A percentile compares a stretch with the other conserved stretches of the same genome.
phyloP scores from a whole-genome alignment of 2,888 invertebrate genomes.

The Ctena decussata region DNA sequence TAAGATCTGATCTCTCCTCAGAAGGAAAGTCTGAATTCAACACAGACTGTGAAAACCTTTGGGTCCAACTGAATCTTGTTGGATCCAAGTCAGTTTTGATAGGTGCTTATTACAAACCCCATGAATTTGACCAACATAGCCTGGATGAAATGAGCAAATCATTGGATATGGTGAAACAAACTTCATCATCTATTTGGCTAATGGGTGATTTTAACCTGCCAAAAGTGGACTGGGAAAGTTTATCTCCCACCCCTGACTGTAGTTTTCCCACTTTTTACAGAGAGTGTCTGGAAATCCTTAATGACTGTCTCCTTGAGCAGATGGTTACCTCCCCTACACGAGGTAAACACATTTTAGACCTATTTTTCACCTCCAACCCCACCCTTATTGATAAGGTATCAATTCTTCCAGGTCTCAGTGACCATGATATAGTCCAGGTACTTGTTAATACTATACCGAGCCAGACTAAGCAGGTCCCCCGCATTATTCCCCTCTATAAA shows the following conservation, averaged over 20 bases:
- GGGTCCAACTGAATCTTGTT: background rate
- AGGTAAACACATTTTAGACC: background rate
- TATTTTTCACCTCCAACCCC: background rate
- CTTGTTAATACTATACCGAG: background rate
- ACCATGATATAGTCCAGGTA: background rate
- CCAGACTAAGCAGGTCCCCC: background rate
- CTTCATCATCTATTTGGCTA: background rate
- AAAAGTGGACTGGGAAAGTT: background rate
- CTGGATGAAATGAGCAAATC: background rate
- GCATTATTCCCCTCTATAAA: background rate
- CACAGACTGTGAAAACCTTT: background rate
- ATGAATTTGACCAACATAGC: background rate
- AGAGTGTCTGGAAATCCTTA: background rate
- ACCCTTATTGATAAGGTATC: background rate
- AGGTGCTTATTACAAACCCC: background rate
- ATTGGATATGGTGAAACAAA: background rate
- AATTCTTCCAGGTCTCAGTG: background rate
- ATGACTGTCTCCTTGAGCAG: background rate
- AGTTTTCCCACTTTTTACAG: background rate
- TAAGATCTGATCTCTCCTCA: background rate
- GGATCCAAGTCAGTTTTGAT: background rate
- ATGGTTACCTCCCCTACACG: background rate
- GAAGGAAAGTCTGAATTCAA: background rate
- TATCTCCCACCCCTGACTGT: background rate
- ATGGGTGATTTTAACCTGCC: constrained; percentile 3